A percentile compares a stretch with the other conserved stretches of the same genome.
Evolutionary conservation across 1,140 invertebrate genomes (phyloP).

Genomic region (Tachypleus tridentatus): DNA sequence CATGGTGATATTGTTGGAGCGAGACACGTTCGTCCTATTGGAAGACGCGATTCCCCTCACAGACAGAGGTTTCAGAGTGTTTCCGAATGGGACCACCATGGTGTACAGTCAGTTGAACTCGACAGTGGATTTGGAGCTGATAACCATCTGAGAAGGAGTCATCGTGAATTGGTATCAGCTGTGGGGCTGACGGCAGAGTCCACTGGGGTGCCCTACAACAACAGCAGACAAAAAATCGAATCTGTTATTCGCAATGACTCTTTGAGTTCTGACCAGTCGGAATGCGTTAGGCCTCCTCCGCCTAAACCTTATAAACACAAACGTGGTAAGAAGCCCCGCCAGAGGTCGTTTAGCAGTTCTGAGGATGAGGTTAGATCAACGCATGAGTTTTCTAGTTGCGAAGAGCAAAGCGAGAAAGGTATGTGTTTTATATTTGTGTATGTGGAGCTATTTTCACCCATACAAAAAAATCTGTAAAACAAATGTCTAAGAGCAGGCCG

Average conservation of each 20-base stretch:
- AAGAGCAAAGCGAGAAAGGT: no score
- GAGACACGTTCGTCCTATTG: not conserved
- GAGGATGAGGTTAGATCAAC: slow-evolving; percentile 86
- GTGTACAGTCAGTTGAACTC: not conserved
- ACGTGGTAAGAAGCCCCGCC: slow-evolving; percentile 36
- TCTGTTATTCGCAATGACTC: slow-evolving; percentile 35
- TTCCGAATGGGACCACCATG: slow-evolving; percentile 4
- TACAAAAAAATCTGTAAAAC: no score
- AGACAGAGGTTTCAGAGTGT: slow-evolving; percentile 9
- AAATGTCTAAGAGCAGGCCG: no score
- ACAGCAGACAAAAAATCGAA: slow-evolving; percentile 15
- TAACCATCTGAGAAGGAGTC: slow-evolving; percentile 34
- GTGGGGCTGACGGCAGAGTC: slow-evolving; percentile 31
- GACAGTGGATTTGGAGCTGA: slow-evolving; percentile 5
- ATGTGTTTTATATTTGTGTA: slow-evolving; percentile 10
- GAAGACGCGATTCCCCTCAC: slow-evolving; percentile 7
- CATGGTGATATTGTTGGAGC: slow-evolving; percentile 2
- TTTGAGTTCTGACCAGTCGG: slow-evolving; percentile 50
- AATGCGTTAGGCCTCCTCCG: slow-evolving; percentile 37
- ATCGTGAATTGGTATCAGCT: slow-evolving; percentile 28
- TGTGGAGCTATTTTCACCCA: no score
- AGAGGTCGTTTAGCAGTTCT: slow-evolving; percentile 76
- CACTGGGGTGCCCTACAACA: not conserved
- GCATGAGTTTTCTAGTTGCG: slow-evolving; percentile 64
- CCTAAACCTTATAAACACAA: slow-evolving; percentile 35